Percentiles rank a stretch among this genome's conserved stretches.
phyloP scores from a whole-genome alignment of 2,797 vertebrate species.

The Apogon hyalosoma region DNA sequence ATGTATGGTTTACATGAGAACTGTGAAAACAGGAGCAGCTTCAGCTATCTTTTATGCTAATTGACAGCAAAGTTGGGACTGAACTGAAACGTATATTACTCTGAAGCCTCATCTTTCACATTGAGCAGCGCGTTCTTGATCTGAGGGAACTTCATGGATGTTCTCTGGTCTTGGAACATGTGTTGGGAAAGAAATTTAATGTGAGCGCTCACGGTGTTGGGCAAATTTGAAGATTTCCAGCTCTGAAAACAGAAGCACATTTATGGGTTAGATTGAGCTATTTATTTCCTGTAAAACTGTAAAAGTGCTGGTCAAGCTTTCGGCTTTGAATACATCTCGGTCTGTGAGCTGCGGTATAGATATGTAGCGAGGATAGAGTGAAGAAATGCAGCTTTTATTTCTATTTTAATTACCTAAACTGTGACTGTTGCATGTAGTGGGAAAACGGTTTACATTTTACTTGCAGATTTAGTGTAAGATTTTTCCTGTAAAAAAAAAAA shows the following conservation, averaged over 20 bases:
- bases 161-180: neutral
- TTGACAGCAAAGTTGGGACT: neutral
- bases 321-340: neutral
- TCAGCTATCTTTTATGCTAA: neutral
- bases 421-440: neutral
- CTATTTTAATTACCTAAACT: neutral
- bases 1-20: slow-evolving; percentile 5
- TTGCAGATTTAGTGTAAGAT: neutral
- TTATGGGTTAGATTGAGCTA: no score
- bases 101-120: neutral
- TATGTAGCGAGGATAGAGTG: no score
- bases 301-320: neutral
- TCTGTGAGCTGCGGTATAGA: neutral
- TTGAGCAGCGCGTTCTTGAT: neutral
- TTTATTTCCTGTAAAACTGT: neutral
- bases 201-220: neutral
- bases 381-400: neutral
- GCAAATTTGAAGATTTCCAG: no score
- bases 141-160: neutral
- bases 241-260: no score
- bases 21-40: slow-evolving; percentile 5
- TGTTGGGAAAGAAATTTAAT: neutral
- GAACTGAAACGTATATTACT: neutral
- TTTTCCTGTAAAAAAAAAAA: neutral
- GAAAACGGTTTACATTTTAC: neutral